Percentiles rank a stretch among this genome's conserved stretches.
Evolutionary conservation across 2,888 invertebrate species (phyloP).

Genomic region (Nephrotoma guestfalica): DNA sequence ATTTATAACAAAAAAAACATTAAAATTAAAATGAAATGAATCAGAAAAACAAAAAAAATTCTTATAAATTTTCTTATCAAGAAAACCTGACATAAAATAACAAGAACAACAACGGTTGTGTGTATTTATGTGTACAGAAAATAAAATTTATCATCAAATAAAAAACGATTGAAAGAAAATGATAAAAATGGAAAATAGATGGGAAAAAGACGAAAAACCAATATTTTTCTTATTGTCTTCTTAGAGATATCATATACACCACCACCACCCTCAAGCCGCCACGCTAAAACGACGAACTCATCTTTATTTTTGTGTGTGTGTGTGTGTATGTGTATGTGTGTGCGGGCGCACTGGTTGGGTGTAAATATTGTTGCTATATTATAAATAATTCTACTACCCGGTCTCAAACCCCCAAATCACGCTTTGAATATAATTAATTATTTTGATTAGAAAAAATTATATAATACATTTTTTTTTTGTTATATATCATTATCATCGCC

Average conservation of each 20-base stretch:
- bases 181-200: neutral
- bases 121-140: neutral
- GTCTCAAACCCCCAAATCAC: neutral
- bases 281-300: neutral
- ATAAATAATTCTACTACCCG: neutral
- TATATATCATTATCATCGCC: neutral
- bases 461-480: neutral
- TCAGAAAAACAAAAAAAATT: neutral
- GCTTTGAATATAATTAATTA: neutral
- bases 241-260: neutral
- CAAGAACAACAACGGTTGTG: neutral
- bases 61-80: neutral
- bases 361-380: neutral
- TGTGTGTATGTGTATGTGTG: neutral
- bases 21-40: neutral
- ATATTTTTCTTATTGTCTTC: neutral
- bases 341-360: neutral
- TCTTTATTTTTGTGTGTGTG: neutral
- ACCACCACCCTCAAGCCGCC: neutral
- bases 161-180: neutral
- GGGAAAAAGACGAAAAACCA: neutral
- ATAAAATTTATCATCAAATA: neutral
- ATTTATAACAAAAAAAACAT: neutral
- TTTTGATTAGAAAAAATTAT: neutral
- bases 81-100: neutral